A percentile compares a stretch with the other conserved stretches of the same genome.
phyloP scores from a whole-genome alignment of 2,113 vertebrate genomes.

The Climacteris rufus region DNA sequence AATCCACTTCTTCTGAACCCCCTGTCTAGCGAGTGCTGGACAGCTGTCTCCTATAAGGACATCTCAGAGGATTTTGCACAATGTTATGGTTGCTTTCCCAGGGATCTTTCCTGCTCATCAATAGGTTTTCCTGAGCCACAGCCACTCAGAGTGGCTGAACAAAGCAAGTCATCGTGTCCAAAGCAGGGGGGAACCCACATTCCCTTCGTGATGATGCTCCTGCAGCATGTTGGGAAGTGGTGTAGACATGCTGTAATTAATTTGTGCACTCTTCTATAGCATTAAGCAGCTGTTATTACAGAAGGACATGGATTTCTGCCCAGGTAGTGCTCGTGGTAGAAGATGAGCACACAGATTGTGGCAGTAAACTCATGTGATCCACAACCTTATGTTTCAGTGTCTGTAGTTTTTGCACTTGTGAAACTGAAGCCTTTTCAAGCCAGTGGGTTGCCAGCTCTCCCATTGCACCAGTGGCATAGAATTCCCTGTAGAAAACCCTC shows the following conservation, averaged over 20 bases:
- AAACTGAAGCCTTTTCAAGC: constrained; percentile 18
- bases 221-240: neutral
- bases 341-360: neutral
- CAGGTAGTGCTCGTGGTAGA: constrained; percentile 17
- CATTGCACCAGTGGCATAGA: neutral
- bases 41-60: neutral
- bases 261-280: constrained; percentile 26
- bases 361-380: neutral
- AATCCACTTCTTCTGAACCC: neutral
- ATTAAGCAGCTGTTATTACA: constrained; percentile 51
- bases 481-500: neutral
- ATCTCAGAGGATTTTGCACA: neutral
- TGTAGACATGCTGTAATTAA: constrained; percentile 23
- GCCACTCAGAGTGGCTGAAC: neutral
- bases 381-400: neutral
- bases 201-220: neutral
- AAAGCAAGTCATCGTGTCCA: neutral
- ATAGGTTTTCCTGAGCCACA: neutral
- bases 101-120: neutral
- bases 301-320: constrained; percentile 56
- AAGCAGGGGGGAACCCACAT: neutral
- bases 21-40: fast-evolving
- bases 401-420: neutral
- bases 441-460: neutral
- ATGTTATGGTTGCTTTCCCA: neutral